Evolutionary conservation across 1,140 invertebrate genomes (phyloP).

Genomic region (Caligus rogercresseyi): DNA sequence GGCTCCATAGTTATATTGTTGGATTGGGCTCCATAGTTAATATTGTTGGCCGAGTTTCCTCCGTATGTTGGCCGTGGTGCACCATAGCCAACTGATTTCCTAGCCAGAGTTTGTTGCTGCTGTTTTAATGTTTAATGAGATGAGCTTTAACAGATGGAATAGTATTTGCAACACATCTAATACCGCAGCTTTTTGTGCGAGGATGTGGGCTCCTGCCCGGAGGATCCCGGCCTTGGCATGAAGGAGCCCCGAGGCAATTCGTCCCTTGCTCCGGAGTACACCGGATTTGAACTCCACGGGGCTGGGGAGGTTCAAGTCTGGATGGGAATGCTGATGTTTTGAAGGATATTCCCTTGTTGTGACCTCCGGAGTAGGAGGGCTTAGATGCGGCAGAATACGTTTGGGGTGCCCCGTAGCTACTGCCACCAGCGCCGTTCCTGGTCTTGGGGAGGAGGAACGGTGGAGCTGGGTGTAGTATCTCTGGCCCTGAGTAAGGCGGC

Average conservation of each 20-base stretch:
- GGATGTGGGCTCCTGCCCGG: constrained; percentile 16
- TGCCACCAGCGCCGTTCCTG: neutral
- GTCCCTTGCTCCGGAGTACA: constrained; percentile 13
- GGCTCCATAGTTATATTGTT: neutral
- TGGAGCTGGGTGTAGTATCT: neutral
- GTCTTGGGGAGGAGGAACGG: neutral
- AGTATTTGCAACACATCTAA: constrained; percentile 8
- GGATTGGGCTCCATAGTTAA: neutral
- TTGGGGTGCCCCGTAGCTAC: too few species aligned
- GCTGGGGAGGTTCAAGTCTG: constrained; percentile 9
- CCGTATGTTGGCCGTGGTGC: neutral
- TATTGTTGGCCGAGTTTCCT: neutral
- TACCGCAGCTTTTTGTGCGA: constrained; percentile 12
- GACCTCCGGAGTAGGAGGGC: neutral
- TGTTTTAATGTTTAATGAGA: constrained; percentile 12
- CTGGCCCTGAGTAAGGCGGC: neutral
- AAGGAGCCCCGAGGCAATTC: constrained; percentile 16
- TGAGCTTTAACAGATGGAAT: constrained; percentile 12
- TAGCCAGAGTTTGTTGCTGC: neutral
- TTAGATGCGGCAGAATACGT: neutral
- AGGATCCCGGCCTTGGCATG: constrained; percentile 19
- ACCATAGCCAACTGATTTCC: neutral
- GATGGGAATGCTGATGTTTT: constrained; percentile 3
- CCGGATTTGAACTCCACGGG: constrained; percentile 17
- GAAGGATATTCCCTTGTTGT: neutral